These are phyloP conservation scores for Macropus fuliginosus DNA, from an alignment of 2,797 vertebrate species.

Conservation along the genomic window DNA sequence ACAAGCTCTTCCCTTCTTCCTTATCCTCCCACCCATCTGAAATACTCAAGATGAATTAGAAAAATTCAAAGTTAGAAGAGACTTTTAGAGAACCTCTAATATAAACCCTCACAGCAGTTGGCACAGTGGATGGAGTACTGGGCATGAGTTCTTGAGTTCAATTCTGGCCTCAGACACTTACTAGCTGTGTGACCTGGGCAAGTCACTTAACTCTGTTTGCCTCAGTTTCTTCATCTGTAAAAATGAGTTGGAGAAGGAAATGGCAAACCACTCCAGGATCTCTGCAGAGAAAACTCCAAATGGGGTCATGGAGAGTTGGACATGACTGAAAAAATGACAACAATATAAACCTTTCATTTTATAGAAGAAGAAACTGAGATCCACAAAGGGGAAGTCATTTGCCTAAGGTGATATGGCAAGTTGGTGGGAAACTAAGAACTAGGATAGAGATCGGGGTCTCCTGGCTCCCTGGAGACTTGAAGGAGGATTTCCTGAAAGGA, in stretches of 20 bases:
- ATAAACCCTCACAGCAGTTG: background rate
- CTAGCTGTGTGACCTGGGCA: background rate
- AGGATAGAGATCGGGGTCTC: too few relatives aligned
- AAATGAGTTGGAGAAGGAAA: background rate
- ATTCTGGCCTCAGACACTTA: background rate
- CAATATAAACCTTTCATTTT: too few relatives aligned
- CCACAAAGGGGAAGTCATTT: too few relatives aligned
- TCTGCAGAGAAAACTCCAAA: background rate
- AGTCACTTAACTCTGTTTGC: background rate
- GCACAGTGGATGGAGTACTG: background rate
- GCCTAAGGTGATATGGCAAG: too few relatives aligned
- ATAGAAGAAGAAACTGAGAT: too few relatives aligned
- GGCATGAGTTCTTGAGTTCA: background rate
- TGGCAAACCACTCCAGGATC: background rate
- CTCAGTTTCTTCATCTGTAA: background rate
- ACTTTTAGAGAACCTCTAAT: background rate
- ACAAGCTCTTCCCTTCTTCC: rapidly evolving
- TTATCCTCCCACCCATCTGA: background rate
- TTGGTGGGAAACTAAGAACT: too few relatives aligned
- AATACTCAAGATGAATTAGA: background rate
- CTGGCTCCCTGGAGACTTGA: too few relatives aligned
- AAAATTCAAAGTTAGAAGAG: background rate
- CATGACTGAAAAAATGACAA: too few relatives aligned
- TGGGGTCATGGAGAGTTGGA: too few relatives aligned
- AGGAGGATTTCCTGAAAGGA: too few relatives aligned